Conservation (phyloP, 2,888 invertebrate species). For the Beris chalybata region DNA sequence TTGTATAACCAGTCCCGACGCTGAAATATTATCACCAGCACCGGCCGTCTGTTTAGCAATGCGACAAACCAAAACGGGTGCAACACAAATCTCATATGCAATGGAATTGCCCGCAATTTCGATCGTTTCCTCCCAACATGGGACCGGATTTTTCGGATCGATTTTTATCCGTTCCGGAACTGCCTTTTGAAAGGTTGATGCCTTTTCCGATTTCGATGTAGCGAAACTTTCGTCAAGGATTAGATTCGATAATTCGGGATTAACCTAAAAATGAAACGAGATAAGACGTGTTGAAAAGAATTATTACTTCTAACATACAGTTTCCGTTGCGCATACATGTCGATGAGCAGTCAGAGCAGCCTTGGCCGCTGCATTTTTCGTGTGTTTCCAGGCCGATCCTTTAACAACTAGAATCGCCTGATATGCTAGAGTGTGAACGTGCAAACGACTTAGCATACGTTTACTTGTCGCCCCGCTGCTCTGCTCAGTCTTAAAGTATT, state of each 20-base stretch:
- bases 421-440: constrained; percentile 85
- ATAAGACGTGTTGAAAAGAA: neutral
- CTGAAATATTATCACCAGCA: constrained; percentile 85
- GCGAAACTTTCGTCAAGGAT: constrained; percentile 83
- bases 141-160: constrained; percentile 71
- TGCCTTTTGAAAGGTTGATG: constrained; percentile 41
- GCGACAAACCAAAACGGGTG: constrained; percentile 82
- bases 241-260: constrained; percentile 58
- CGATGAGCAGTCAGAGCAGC: constrained; percentile 80
- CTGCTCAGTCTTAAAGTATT: constrained; percentile 44
- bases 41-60: constrained; percentile 81
- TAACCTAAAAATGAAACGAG: constrained; percentile 44
- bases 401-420: constrained; percentile 77
- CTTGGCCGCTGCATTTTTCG: constrained; percentile 78
- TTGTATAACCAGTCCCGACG: constrained; percentile 79
- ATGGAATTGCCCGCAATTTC: constrained; percentile 42
- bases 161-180: constrained; percentile 64
- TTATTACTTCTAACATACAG: constrained; percentile 46
- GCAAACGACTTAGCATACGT: constrained; percentile 70
- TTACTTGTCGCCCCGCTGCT: constrained; percentile 49
- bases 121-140: constrained; percentile 76
- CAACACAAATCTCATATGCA: constrained; percentile 70
- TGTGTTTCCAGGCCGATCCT: constrained; percentile 73
- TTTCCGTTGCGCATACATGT: constrained; percentile 74
- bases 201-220: constrained; percentile 60